Conservation (phyloP, 2,797 vertebrate species). For the Lophius americanus region DNA sequence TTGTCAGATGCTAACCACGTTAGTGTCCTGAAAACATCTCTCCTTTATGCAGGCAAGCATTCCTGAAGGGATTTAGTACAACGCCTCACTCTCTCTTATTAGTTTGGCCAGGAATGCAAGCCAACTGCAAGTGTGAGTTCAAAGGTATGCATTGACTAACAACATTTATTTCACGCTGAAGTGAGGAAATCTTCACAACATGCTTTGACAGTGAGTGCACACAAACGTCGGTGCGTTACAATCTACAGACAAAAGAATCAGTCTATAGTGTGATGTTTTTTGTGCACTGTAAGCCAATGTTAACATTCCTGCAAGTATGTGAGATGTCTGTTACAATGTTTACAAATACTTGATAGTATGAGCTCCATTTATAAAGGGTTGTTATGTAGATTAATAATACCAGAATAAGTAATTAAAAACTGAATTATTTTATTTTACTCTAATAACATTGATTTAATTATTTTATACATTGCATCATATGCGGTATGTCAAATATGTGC, state of each 20-base stretch:
- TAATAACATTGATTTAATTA: neutral
- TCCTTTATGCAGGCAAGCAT: slow-evolving; percentile 51
- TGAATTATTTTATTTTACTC: neutral
- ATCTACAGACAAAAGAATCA: neutral
- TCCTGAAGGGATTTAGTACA: slow-evolving; percentile 59
- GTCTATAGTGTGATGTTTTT: neutral
- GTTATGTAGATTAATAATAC: no score
- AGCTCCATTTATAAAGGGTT: no score
- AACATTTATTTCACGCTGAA: slow-evolving; percentile 62
- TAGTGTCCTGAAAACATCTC: slow-evolving; percentile 33
- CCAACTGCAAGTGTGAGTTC: slow-evolving; percentile 59
- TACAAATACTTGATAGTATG: no score
- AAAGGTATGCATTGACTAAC: slow-evolving; percentile 38
- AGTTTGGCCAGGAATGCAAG: slow-evolving; percentile 67
- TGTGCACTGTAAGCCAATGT: neutral
- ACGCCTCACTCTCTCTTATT: slow-evolving; percentile 51
- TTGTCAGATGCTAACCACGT: slow-evolving; percentile 1
- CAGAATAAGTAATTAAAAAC: neutral
- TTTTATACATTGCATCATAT: neutral
- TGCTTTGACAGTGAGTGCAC: neutral
- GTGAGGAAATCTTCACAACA: slow-evolving; percentile 41
- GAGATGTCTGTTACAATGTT: no score
- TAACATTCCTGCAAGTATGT: slow-evolving; percentile 26
- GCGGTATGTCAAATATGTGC: neutral
- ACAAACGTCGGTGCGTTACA: slow-evolving; percentile 5